These are phyloP conservation scores for Platorchestia sp. DNA, from an alignment of 1,140 invertebrate species.

Conservation along the genomic window DNA sequence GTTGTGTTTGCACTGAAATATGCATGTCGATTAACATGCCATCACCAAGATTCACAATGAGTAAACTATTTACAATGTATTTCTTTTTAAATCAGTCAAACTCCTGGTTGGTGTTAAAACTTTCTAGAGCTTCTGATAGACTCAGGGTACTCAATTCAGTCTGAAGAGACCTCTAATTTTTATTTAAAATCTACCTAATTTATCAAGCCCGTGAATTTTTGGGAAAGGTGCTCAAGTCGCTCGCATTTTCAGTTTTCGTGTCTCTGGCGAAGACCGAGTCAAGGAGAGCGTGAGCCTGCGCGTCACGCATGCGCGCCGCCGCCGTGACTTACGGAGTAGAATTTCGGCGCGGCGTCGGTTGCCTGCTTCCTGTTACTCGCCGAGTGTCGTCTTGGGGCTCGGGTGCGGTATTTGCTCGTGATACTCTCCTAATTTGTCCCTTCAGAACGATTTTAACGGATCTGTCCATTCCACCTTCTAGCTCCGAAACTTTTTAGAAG, in stretches of 20 bases:
- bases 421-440: not conserved
- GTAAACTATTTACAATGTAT: not conserved
- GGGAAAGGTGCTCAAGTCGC: not conserved
- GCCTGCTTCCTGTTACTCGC: not conserved
- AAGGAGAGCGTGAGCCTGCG: not conserved
- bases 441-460: not conserved
- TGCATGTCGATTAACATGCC: not conserved
- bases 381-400: not conserved
- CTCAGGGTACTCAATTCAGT: not conserved
- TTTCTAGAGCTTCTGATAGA: too few species aligned
- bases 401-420: not conserved
- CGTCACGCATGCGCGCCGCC: not conserved
- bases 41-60: not conserved
- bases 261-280: not conserved
- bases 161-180: not conserved
- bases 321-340: not conserved
- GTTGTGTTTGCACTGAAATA: not conserved
- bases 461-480: not conserved
- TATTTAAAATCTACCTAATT: not conserved
- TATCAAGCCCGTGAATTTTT: not conserved
- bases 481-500: not conserved
- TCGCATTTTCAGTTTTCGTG: not conserved
- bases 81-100: not conserved
- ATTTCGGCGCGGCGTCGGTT: not conserved
- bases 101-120: not conserved